Percentiles rank a stretch among this genome's conserved stretches.
Conservation (phyloP, 2,113 vertebrate species). For the Galeopterus variegatus region DNA sequence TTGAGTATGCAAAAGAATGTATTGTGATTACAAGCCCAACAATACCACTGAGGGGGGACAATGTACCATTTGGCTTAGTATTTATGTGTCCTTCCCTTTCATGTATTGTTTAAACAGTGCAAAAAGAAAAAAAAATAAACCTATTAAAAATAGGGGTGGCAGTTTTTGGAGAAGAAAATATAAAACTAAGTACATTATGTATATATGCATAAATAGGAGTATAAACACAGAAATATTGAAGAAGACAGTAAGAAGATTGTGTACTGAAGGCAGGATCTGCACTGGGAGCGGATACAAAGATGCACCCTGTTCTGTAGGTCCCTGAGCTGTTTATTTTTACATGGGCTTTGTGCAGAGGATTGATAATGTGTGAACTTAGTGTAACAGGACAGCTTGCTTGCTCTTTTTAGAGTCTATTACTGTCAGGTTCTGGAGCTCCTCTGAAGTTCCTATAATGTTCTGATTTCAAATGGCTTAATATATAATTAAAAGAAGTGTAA, state of each 20-base stretch:
- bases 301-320: background rate
- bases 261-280: background rate
- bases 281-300: background rate
- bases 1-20: background rate
- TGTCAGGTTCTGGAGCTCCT: background rate
- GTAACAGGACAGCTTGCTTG: background rate
- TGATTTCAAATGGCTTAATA: background rate
- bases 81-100: constrained; percentile 38
- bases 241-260: background rate
- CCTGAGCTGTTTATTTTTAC: constrained; percentile 1
- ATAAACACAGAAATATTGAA: background rate
- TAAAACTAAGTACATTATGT: background rate
- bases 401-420: constrained; percentile 12
- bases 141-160: constrained; percentile 24
- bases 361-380: background rate
- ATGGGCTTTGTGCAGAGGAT: background rate
- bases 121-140: constrained; percentile 41
- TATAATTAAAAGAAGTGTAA: background rate
- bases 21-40: background rate
- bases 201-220: background rate
- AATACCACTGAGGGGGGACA: background rate
- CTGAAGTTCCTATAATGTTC: background rate
- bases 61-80: background rate
- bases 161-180: constrained; percentile 48
- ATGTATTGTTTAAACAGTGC: background rate